phyloP scores from a whole-genome alignment of 2,888 invertebrate genomes.

The Patella pellucida region DNA sequence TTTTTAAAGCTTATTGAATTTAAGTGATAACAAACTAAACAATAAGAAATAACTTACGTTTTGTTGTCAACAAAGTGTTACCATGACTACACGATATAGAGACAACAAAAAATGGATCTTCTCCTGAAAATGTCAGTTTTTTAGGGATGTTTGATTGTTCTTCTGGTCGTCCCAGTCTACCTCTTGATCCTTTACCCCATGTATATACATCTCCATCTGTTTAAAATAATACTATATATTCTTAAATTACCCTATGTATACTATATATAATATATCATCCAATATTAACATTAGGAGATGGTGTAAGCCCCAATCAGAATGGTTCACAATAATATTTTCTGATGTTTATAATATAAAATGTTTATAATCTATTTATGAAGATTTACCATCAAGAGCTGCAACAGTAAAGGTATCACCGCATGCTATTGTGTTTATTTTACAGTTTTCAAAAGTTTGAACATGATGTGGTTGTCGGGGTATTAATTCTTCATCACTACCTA shows the following conservation, averaged over 20 bases:
- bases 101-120: slow-evolving; percentile 53
- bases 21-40: background rate
- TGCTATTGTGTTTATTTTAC: slow-evolving; percentile 49
- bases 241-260: background rate
- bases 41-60: slow-evolving; percentile 48
- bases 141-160: slow-evolving; percentile 57
- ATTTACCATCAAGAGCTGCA: slow-evolving; percentile 59
- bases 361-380: no score
- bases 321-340: no score
- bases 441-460: slow-evolving; percentile 40
- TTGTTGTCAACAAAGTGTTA: slow-evolving; percentile 63
- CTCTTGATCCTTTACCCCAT: slow-evolving; percentile 68
- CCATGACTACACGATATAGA: slow-evolving; percentile 68
- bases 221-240: background rate
- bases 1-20: no score
- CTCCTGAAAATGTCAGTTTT: slow-evolving; percentile 48
- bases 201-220: slow-evolving; percentile 63
- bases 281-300: background rate
- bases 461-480: slow-evolving; percentile 46
- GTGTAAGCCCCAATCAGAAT: no score
- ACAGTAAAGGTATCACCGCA: slow-evolving; percentile 70
- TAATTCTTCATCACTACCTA: slow-evolving; percentile 55
- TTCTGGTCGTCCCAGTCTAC: slow-evolving; percentile 62
- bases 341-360: no score
- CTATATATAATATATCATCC: background rate